Percentiles rank a stretch among this genome's conserved stretches.
phyloP scores from a whole-genome alignment of 2,797 vertebrate genomes.

The Buphagus erythrorhynchus region DNA sequence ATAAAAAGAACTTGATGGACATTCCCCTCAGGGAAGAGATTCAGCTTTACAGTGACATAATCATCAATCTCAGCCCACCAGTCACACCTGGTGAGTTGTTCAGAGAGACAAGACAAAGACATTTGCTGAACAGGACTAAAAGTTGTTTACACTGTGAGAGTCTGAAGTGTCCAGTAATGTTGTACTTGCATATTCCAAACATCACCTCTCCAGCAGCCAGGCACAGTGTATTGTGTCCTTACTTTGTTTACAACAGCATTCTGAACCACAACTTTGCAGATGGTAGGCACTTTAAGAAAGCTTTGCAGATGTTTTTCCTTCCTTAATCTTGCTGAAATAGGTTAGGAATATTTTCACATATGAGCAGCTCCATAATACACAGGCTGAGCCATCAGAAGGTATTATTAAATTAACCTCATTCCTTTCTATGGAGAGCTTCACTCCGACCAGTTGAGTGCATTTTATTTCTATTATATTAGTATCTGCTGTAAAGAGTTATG shows the following conservation, averaged over 20 bases:
- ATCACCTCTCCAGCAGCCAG: neutral
- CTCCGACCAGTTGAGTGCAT: neutral
- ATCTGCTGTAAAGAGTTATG: constrained; percentile 56
- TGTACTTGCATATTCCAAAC: neutral
- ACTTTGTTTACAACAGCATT: neutral
- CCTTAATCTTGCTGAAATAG: neutral
- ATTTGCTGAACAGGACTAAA: neutral
- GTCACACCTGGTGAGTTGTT: neutral
- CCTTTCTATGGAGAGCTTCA: neutral
- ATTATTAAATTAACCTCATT: constrained; percentile 31
- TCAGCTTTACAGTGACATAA: neutral
- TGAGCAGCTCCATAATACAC: neutral
- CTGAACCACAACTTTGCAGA: neutral
- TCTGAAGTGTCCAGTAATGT: neutral
- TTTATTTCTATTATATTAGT: constrained; percentile 63
- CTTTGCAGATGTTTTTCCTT: neutral
- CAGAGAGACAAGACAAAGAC: neutral
- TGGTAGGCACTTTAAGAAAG: neutral
- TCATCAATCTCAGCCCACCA: neutral
- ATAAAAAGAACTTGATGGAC: neutral
- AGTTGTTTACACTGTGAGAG: fast-evolving
- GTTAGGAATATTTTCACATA: neutral
- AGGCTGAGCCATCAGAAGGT: neutral
- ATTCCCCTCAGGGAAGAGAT: neutral
- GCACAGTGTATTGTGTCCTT: neutral